Base-by-base conservation (phyloP, 2,888 invertebrate genomes). In the Lithophane semibrunnea region DNA sequence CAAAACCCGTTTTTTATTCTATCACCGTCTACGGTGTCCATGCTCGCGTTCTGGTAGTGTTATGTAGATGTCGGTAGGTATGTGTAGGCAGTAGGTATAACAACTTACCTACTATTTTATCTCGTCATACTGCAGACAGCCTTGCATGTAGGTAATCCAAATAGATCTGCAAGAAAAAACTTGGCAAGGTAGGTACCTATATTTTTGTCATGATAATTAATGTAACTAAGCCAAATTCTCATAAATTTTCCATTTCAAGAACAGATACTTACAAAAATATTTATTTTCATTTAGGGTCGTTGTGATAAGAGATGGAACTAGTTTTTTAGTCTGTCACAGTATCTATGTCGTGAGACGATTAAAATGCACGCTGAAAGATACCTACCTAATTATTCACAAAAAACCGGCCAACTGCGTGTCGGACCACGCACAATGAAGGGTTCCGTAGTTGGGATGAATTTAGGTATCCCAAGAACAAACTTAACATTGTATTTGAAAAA, bases 271-370 rank as follows among this genome's bases (percentile, higher is more conserved):
- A 52, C 67, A 52, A 64, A 52, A 47, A 64, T 77, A 56, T 77
- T 77, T 69, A 52, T 70, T 70, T 76, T 42, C 58, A 7, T 76
- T 18, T 49, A 76, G 60, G 75, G 58, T 75, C 65, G 21, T 76
- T n/a, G 24, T 8, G 77, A 77, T 78, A 77, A 69, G 76, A 54
- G 42, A 21, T 64, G 56, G 21, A 10, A 58, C 56, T 70, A 70
- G 77, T 49, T 70, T 49, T 64, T 76, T 44, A 64, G 3, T 61
- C 8, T 21, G 67, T 24, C 18, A 73, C 12, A 65, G 24, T 75
- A 44, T 44, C 44, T 52, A 52, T 61, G 61, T 77, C 61, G 18
- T 24, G 61, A 5, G 7, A 52, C n/a, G 21, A 44, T 73, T 70
- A 18, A 37, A 60, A 49, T 16, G n/a, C 65, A 70, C 10, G 13